phyloP scores from a whole-genome alignment of 2,888 invertebrate species.

The Acrobasis consociella region DNA sequence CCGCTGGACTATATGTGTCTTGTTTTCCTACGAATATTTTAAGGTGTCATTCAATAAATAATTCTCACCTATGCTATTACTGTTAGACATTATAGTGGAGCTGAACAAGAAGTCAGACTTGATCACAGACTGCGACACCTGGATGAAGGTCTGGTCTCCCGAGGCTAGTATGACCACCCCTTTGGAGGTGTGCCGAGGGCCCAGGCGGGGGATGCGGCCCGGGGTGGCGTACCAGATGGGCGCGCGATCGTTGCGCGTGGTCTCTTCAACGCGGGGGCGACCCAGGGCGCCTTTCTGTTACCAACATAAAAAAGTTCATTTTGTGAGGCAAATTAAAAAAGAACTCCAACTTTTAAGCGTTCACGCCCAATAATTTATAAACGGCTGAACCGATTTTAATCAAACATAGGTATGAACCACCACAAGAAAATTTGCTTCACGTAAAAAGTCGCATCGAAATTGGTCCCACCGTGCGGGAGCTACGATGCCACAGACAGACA shows the following conservation, averaged over 20 bases:
- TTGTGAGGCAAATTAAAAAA: too few relatives aligned
- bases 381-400: too few relatives aligned
- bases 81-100: conserved; percentile 94
- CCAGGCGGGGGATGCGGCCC: conserved; percentile 89
- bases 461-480: too few relatives aligned
- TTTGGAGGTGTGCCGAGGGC: conserved; percentile 92
- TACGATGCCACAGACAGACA: too few relatives aligned
- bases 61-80: conserved; percentile 88
- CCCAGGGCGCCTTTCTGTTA: conserved; percentile 83
- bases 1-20: too few relatives aligned
- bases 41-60: not conserved
- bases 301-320: not conserved
- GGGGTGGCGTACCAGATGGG: conserved; percentile 89
- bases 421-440: too few relatives aligned
- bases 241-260: conserved; percentile 65
- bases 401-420: too few relatives aligned
- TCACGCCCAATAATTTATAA: too few relatives aligned
- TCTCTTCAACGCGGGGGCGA: conserved; percentile 71
- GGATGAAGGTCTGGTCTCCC: conserved; percentile 97
- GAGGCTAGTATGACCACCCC: conserved; percentile 97
- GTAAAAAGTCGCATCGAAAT: too few relatives aligned
- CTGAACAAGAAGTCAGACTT: conserved; percentile 94
- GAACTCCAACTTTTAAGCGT: too few relatives aligned
- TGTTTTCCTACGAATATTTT: too few relatives aligned
- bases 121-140: conserved; percentile 95